Percentiles rank a stretch among this genome's conserved stretches.
Conservation (phyloP, 2,113 vertebrate species). For the Syrrhaptes paradoxus region DNA sequence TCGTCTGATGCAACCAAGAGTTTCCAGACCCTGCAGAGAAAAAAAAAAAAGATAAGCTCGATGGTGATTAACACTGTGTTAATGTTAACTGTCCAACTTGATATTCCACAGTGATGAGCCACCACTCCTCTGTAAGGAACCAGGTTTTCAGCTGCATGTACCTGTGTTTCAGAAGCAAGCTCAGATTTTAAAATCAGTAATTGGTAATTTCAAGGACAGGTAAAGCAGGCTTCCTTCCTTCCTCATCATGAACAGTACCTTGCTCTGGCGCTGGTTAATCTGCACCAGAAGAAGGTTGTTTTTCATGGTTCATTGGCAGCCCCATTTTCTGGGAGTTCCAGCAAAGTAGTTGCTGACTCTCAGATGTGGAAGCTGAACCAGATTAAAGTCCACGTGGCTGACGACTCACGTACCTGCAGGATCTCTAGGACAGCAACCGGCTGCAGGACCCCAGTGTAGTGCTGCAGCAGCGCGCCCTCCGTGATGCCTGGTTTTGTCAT, state of each 20-base stretch:
- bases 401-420: conserved; percentile 79
- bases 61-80: background rate
- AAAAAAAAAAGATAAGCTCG: background rate
- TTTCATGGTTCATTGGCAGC: background rate
- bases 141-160: background rate
- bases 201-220: background rate
- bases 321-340: background rate
- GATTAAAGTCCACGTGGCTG: background rate
- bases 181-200: background rate
- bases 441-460: conserved; percentile 89
- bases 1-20: conserved; percentile 83
- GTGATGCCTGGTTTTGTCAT: conserved; percentile 88
- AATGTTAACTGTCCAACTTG: background rate
- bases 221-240: background rate
- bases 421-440: conserved; percentile 85
- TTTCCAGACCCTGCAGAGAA: conserved; percentile 79
- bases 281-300: background rate
- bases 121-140: background rate
- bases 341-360: background rate
- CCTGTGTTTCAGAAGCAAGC: background rate
- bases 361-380: background rate
- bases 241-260: accelerated
- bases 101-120: background rate
- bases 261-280: background rate
- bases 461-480: conserved; percentile 77